These are phyloP conservation scores for Cyprinodon tularosa DNA, from an alignment of 2,113 vertebrate species.

Conservation along the genomic window DNA sequence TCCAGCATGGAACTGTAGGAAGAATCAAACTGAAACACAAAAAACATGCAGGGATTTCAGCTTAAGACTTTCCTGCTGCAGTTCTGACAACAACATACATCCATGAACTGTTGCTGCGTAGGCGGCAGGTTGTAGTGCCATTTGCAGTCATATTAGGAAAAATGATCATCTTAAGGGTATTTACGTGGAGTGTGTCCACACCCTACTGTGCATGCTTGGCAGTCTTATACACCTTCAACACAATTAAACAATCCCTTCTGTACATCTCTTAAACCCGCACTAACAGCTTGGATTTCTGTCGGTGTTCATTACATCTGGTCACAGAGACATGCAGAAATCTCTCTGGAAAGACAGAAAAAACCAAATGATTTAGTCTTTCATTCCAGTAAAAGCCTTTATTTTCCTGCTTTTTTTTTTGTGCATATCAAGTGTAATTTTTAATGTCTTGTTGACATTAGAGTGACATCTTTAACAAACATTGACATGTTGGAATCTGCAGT, in stretches of 20 bases:
- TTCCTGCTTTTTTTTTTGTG: not conserved
- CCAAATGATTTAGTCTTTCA: not conserved
- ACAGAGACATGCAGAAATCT: constrained; percentile 1
- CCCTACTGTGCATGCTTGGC: constrained; percentile 35
- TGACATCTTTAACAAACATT: too few relatives aligned
- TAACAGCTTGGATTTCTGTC: constrained; percentile 19
- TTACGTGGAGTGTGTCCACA: constrained; percentile 52
- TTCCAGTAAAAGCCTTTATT: not conserved
- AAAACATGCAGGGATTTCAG: too few relatives aligned
- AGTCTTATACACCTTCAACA: constrained; percentile 60
- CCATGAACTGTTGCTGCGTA: not conserved
- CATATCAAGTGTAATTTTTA: not conserved
- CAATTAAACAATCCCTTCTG: constrained; percentile 60
- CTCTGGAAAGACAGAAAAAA: not conserved
- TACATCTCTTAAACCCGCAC: constrained; percentile 27
- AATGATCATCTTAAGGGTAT: constrained; percentile 41
- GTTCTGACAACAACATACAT: not conserved
- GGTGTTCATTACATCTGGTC: not conserved
- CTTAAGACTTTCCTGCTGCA: not conserved
- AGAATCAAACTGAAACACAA: too few relatives aligned
- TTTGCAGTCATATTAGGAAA: constrained; percentile 7
- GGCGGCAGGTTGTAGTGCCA: not conserved
- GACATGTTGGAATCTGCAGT: too few relatives aligned
- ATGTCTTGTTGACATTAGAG: not conserved
- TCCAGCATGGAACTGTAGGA: not conserved